Percentiles rank a stretch among this genome's conserved stretches.
Conservation (phyloP, 1,140 invertebrate genomes). For the Eueides isabella region DNA sequence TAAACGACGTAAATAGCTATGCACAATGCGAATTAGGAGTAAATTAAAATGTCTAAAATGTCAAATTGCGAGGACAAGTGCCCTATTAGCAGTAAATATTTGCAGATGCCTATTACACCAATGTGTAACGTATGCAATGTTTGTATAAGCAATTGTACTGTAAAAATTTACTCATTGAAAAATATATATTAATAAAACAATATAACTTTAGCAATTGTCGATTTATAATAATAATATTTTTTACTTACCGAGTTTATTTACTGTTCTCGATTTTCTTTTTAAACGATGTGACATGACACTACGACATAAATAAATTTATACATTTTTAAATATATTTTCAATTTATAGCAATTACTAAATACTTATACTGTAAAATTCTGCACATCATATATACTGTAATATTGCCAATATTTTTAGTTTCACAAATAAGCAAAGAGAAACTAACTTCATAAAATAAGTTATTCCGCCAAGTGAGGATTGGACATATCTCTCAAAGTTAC, state of each 20-base stretch:
- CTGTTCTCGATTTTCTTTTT: background rate
- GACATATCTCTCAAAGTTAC: no score
- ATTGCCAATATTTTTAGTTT: no score
- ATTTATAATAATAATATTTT: background rate
- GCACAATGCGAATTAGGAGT: constrained; percentile 77
- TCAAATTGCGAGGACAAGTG: constrained; percentile 63
- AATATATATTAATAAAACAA: background rate
- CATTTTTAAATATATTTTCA: no score
- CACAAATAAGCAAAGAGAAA: no score
- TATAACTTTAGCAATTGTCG: background rate
- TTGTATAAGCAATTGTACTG: background rate
- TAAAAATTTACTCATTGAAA: no score
- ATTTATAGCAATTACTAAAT: no score
- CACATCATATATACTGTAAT: no score
- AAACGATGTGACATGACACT: no score
- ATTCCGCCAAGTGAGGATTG: no score
- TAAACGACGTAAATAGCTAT: constrained; percentile 77
- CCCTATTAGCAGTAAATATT: constrained; percentile 42
- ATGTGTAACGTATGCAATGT: constrained; percentile 26
- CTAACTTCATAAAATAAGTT: no score
- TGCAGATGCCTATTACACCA: constrained; percentile 48
- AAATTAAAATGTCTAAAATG: constrained; percentile 78
- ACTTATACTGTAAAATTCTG: no score
- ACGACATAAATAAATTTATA: no score
- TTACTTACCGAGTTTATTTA: background rate